Base-by-base conservation (phyloP, 2,888 invertebrate species). In the Himalopsyche anomala region DNA sequence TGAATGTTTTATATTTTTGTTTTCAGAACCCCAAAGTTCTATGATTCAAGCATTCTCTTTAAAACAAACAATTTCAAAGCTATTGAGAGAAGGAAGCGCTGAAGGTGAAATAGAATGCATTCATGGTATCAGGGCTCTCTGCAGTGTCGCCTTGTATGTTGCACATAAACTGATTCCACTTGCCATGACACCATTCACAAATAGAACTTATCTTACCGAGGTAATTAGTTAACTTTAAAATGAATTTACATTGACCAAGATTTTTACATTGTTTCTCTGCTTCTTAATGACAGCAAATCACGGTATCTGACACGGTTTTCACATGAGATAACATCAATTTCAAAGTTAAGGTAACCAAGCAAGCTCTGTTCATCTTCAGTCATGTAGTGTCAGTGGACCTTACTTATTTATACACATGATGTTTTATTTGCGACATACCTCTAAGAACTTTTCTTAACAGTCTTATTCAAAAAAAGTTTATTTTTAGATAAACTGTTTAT, bases 131-230 rank as follows among this genome's bases (percentile, higher is more conserved):
- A 93, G 96, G 88, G 94, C 95, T n/a, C 89, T 95, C 56, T 94
- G 94, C 85, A 95, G 95, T 4, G 89, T 95, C 2, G 93, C 94
- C 87, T 91, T 96, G 86, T 94, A 96, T 89, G 90, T 95, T 15
- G 95, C 94, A 8, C 95, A 96, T 90, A 96, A 96, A 91, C 94
- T 95, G 89, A 92, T 96, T 87, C 94, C 95, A 82, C 92, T 95
- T 8, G 94, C 94, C 38, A 93, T 94, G 86, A 92, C 94, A 89
- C 95, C 96, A 0, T 94, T 94, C 89, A 94, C 94, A 85, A 96
- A 96, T 90, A 93, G 96, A 88, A 89, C 93, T 84, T 92, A 91
- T 88, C 91, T 95, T 84, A 94, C 94, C 81, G 94, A 94, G 94
- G 95, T 95, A 17, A 84, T 38, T 15, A 45, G 11, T 45, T 51